Conservation (phyloP, 2,797 vertebrate genomes). For the Tympanoctomys barrerae region DNA sequence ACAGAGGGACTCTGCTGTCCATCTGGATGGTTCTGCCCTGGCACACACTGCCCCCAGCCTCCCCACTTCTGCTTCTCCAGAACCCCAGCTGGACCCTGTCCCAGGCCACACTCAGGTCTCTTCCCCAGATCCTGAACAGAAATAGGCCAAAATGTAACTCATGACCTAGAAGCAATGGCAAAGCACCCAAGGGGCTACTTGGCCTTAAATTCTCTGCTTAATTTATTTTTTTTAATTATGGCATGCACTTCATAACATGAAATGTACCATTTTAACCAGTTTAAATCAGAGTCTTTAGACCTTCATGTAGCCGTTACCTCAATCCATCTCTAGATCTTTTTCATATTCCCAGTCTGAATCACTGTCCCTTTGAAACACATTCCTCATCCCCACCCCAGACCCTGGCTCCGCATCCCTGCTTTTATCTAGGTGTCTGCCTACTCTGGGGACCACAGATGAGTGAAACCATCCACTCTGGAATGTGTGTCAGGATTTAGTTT, state of each 20-base stretch:
- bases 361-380: neutral
- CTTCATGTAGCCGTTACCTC: neutral
- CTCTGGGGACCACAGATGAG: rapidly evolving
- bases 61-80: neutral
- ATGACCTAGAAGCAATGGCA: neutral
- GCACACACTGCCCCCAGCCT: neutral
- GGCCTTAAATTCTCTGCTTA: neutral
- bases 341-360: neutral
- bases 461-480: rapidly evolving
- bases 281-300: rapidly evolving
- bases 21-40: neutral
- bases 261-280: neutral
- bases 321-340: neutral
- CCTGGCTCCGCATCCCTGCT: rapidly evolving
- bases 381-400: rapidly evolving
- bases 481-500: rapidly evolving
- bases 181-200: neutral
- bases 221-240: neutral
- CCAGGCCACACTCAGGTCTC: neutral
- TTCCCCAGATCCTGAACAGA: neutral
- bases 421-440: neutral
- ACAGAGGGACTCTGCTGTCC: neutral
- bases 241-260: neutral
- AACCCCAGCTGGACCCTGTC: neutral
- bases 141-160: neutral